Conservation (phyloP, 2,113 vertebrate species). For the Jaculus jaculus region DNA sequence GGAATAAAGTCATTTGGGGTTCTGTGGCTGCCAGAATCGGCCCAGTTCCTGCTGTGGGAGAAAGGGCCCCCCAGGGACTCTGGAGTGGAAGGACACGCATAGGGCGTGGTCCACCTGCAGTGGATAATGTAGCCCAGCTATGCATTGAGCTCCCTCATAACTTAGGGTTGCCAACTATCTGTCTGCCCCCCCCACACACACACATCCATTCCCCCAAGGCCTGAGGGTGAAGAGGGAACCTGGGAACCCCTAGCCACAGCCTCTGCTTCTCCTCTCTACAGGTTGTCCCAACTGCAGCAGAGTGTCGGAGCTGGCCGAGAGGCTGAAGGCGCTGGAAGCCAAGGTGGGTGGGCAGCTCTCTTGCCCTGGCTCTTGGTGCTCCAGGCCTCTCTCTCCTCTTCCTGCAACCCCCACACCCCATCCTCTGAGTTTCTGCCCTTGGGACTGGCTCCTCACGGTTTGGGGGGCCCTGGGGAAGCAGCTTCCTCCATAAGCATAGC, state of each 20-base stretch:
- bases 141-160: not conserved
- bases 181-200: not conserved
- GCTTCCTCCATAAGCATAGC: not conserved
- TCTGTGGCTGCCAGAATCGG: not conserved
- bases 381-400: too few relatives aligned
- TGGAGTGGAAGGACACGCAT: not conserved
- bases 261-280: constrained; percentile 54
- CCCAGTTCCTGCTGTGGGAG: not conserved
- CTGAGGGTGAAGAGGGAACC: not conserved
- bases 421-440: not conserved
- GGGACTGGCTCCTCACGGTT: too few relatives aligned
- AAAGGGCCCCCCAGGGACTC: not conserved
- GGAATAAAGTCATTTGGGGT: not conserved
- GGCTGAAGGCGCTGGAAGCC: constrained; percentile 89
- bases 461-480: not conserved
- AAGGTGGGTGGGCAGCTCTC: constrained; percentile 85
- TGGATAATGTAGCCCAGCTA: not conserved
- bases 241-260: not conserved
- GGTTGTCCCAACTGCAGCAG: constrained; percentile 95
- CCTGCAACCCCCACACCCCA: fast-evolving
- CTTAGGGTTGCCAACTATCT: not conserved
- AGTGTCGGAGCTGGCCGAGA: constrained; percentile 88
- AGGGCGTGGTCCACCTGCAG: too few relatives aligned
- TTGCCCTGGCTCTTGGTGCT: not conserved
- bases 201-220: not conserved